Conservation (phyloP, 1,140 invertebrate species). For the Coptotermes formosanus region DNA sequence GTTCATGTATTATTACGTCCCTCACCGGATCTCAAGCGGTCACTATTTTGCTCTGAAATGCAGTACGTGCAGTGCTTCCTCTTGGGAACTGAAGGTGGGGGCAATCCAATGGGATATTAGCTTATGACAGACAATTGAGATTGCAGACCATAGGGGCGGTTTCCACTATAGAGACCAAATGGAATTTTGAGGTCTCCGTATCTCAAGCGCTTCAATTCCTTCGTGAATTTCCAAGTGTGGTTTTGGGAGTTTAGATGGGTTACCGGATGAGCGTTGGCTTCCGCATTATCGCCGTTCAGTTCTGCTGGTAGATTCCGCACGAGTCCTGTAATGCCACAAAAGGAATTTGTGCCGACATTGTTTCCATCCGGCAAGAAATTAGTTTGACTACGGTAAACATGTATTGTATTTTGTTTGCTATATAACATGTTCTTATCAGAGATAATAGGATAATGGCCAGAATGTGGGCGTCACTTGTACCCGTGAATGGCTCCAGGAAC, state of each 20-base stretch:
- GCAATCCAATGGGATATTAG: not conserved
- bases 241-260: not conserved
- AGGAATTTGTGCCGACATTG: not conserved
- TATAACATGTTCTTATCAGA: no score
- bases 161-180: slow-evolving; percentile 1
- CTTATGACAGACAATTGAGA: slow-evolving; percentile 13
- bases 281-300: no score
- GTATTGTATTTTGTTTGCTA: no score
- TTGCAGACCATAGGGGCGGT: not conserved
- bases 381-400: no score
- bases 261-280: no score
- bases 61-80: not conserved
- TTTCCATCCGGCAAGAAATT: no score
- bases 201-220: not conserved
- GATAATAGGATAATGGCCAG: no score
- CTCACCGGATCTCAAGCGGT: not conserved
- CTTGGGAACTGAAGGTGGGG: not conserved
- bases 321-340: not conserved
- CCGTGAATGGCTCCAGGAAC: no score
- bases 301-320: no score
- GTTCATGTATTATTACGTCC: not conserved
- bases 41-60: not conserved
- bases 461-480: no score
- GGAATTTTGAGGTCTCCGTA: not conserved
- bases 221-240: not conserved